These are phyloP conservation scores for Heterotilapia buettikoferi DNA, from an alignment of 2,113 vertebrate species.

Conservation along the genomic window DNA sequence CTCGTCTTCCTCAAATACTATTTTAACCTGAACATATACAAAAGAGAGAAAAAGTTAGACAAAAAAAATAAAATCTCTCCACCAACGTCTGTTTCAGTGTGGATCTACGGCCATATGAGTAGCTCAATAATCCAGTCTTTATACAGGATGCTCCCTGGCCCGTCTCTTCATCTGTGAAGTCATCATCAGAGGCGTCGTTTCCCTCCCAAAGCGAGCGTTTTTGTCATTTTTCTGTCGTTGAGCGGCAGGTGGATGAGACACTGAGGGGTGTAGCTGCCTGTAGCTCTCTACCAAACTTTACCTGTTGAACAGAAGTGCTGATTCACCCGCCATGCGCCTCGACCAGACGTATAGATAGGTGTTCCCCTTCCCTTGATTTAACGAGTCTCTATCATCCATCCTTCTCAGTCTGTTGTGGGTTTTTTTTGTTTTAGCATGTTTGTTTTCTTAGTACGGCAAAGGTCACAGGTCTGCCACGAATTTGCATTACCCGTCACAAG, in stretches of 20 bases:
- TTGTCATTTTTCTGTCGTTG: neutral
- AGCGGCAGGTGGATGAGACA: slow-evolving; percentile 48
- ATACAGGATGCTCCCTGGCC: slow-evolving; percentile 12
- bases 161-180: slow-evolving; percentile 33
- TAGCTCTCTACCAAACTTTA: slow-evolving; percentile 85
- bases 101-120: slow-evolving; percentile 61
- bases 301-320: slow-evolving; percentile 60
- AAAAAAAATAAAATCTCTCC: slow-evolving; percentile 35
- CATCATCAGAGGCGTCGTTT: slow-evolving; percentile 16
- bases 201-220: slow-evolving; percentile 70
- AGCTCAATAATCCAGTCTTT: slow-evolving; percentile 51
- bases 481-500: slow-evolving; percentile 39
- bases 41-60: slow-evolving; percentile 53
- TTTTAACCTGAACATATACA: slow-evolving; percentile 72
- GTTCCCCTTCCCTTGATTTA: slow-evolving; percentile 53
- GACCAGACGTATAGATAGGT: slow-evolving; percentile 78
- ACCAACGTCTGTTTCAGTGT: slow-evolving; percentile 46
- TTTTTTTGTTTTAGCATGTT: slow-evolving; percentile 74
- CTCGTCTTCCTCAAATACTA: slow-evolving; percentile 94
- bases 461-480: slow-evolving; percentile 74
- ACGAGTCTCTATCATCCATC: neutral
- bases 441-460: slow-evolving; percentile 67
- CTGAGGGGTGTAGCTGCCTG: slow-evolving; percentile 68
- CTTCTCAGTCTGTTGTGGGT: neutral
- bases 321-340: slow-evolving; percentile 65